Percentiles rank a stretch among this genome's conserved stretches.
phyloP scores from a whole-genome alignment of 1,140 invertebrate species.

The Caenorhabditis remanei region DNA sequence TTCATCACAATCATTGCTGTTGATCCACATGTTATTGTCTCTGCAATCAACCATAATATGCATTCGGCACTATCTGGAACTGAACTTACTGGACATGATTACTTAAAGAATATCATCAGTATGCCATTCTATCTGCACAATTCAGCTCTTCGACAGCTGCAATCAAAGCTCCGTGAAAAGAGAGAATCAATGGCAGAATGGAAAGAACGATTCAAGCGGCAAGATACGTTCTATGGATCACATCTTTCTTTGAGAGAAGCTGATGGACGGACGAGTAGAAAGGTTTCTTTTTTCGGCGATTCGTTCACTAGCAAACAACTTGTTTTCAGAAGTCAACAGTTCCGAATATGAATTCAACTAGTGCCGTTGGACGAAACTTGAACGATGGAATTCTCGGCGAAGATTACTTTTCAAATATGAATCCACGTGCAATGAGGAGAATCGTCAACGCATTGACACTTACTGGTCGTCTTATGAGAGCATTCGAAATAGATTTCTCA shows the following conservation, averaged over 20 bases:
- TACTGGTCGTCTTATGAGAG: slow-evolving; percentile 87
- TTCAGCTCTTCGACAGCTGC: slow-evolving; percentile 83
- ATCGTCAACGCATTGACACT: slow-evolving; percentile 91
- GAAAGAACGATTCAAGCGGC: slow-evolving; percentile 69
- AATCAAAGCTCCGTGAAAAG: slow-evolving; percentile 66
- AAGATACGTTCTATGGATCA: slow-evolving; percentile 69
- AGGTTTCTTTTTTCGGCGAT: not conserved
- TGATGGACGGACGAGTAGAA: slow-evolving; percentile 54
- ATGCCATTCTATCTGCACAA: slow-evolving; percentile 97
- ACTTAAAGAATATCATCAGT: slow-evolving; percentile 94
- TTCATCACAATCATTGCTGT: slow-evolving; percentile 77
- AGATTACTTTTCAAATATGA: slow-evolving; percentile 96
- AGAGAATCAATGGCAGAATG: slow-evolving; percentile 68
- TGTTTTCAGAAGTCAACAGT: slow-evolving; percentile 44
- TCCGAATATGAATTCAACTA: slow-evolving; percentile 39
- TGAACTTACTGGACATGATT: slow-evolving; percentile 90
- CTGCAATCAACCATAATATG: slow-evolving; percentile 77
- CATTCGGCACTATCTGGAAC: slow-evolving; percentile 67
- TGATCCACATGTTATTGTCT: slow-evolving; percentile 77
- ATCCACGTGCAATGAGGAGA: slow-evolving; percentile 93
- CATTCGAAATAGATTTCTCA: slow-evolving; percentile 98
- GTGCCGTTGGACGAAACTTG: slow-evolving; percentile 70
- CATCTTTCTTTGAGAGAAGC: slow-evolving; percentile 67
- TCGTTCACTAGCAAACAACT: not conserved
- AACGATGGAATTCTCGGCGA: slow-evolving; percentile 86